These are phyloP conservation scores for Oryctes rhinoceros DNA, from an alignment of 1,140 invertebrate species.

Conservation along the genomic window DNA sequence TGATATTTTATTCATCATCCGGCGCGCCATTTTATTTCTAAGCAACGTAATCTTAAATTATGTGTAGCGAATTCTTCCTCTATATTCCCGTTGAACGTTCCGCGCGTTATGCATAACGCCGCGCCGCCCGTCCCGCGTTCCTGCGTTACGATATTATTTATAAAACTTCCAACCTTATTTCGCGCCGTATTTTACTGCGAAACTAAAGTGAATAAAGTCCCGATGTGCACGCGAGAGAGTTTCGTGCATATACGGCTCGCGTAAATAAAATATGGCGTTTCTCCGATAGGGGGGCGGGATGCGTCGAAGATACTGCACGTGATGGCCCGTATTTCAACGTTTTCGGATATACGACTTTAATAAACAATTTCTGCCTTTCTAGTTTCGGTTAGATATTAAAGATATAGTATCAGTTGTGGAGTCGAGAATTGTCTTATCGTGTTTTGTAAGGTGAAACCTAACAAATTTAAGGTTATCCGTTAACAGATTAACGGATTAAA, in stretches of 20 bases:
- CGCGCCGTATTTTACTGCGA: not conserved
- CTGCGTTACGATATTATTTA: not conserved
- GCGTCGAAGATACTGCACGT: not conserved
- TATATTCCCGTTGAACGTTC: not conserved
- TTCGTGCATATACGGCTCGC: not conserved
- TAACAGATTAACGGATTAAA: too few relatives aligned
- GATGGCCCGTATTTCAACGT: not conserved
- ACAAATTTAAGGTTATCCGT: too few relatives aligned
- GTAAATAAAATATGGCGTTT: not conserved
- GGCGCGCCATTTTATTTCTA: too few relatives aligned
- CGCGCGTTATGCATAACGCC: not conserved
- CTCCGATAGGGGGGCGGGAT: not conserved
- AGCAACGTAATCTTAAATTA: not conserved
- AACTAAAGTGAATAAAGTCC: not conserved
- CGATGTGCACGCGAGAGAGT: not conserved
- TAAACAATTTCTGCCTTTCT: not conserved
- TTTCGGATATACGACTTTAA: not conserved
- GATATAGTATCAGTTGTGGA: too few relatives aligned
- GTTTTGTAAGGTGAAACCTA: too few relatives aligned
- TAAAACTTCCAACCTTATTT: slow-evolving; percentile 7
- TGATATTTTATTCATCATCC: too few relatives aligned
- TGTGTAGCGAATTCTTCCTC: slow-evolving; percentile 3
- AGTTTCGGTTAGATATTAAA: too few relatives aligned
- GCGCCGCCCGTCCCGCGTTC: not conserved
- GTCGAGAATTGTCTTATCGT: too few relatives aligned